Evolutionary conservation across 37 sponge, comb jelly and placozoan species (phyloP).

Genomic region (Eunapius fragilis): DNA sequence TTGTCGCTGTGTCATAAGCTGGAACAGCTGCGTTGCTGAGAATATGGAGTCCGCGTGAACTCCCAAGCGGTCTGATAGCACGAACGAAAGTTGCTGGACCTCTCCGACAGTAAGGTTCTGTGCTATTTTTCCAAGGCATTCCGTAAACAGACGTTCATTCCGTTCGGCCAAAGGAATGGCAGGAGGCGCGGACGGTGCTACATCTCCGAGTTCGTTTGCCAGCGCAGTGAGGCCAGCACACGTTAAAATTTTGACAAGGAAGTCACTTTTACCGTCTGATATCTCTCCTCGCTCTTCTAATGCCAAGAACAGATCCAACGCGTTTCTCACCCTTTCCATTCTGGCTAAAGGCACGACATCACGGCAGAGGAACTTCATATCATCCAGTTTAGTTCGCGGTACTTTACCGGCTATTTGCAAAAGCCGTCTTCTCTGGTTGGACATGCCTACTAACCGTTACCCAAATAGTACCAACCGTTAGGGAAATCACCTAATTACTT

Average conservation of each 20-base stretch:
- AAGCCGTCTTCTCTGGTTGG: background rate
- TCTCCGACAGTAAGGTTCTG: slow-evolving; percentile 22
- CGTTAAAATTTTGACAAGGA: slow-evolving; percentile 16
- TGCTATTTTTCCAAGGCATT: slow-evolving; percentile 40
- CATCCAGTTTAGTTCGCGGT: slow-evolving; percentile 36
- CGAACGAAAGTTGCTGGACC: slow-evolving; percentile 22
- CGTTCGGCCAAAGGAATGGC: no score
- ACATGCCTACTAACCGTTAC: no score
- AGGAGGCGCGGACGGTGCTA: background rate
- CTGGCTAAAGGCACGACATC: slow-evolving; percentile 37
- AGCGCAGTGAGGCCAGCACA: slow-evolving; percentile 16
- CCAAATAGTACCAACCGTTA: no score
- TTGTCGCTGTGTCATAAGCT: slow-evolving; percentile 34
- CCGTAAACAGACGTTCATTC: slow-evolving; percentile 22
- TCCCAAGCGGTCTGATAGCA: slow-evolving; percentile 4
- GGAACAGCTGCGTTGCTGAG: slow-evolving; percentile 57
- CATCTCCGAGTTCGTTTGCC: background rate
- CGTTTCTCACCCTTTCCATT: slow-evolving; percentile 32
- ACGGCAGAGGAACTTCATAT: slow-evolving; percentile 52
- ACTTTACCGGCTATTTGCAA: slow-evolving; percentile 32
- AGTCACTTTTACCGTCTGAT: slow-evolving; percentile 25
- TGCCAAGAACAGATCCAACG: slow-evolving; percentile 47
- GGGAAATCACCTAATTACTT: background rate
- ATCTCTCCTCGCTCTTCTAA: slow-evolving; percentile 65
- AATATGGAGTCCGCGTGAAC: slow-evolving; percentile 19